Base-by-base conservation (phyloP, 37 sponge, comb jelly and placozoan species). In the Aphrocallistes beatrix region DNA sequence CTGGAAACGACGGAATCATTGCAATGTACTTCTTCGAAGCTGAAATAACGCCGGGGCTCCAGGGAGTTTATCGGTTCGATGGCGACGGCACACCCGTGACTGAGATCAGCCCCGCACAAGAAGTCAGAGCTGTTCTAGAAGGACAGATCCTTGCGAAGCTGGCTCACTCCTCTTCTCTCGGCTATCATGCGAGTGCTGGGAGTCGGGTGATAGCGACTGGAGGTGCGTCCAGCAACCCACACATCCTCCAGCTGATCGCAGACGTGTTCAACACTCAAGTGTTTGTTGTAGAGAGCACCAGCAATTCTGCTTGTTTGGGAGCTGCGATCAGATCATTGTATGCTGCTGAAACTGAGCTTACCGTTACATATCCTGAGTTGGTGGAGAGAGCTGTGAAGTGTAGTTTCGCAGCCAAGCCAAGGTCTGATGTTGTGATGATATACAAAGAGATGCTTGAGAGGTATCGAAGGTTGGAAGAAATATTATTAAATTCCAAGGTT, bases 241-340 rank as follows among this genome's bases (percentile, higher is more conserved):
- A 34, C 1, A 91, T 95, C 39, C 85, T 91, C 8, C 93, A 95
- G 91, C 86, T 96, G 0, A 75, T 96, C 30, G 89, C 94, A 32
- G 87, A 96, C 86, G 87, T 96, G n/a, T 96, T 96, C 85, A 92
- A 94, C 84, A 86, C 87, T 36, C 51, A 85, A 47, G 94, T 94
- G 32, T 96, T 87, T 86, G 86, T 89, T 9, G 83, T 88, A 23
- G 83, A 38, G 23, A 90, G 81, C 39, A 92, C 93, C 0, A 85
- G 89, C 83, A 94, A 94, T 81, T 94, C 97, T n/a, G 91, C 94
- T 1, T 89, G 94, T 86, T 87, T 96, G 23, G 97, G 97, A 23
- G 93, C 86, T 32, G 97, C 97, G 42, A 92, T 92, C 84, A 88
- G 85, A 37, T 95, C 97, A 36, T 89, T 88, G 75, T 85, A 88